phyloP scores from a whole-genome alignment of 2,888 invertebrate genomes.

The Penaeus monodon region DNA sequence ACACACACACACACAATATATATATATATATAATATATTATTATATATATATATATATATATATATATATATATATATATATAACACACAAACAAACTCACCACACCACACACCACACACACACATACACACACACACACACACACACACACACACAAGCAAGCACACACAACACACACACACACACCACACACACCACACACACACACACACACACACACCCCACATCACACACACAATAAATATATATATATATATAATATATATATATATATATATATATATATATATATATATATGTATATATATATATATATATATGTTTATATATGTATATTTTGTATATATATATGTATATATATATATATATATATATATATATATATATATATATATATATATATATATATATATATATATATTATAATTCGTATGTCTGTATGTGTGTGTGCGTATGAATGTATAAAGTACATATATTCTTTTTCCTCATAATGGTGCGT shows the following conservation, averaged over 20 bases:
- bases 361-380: not conserved
- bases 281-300: constrained; percentile 10
- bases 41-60: too few species aligned
- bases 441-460: too few species aligned
- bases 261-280: constrained; percentile 15
- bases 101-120: too few species aligned
- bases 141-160: too few species aligned
- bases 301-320: not conserved
- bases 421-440: too few species aligned
- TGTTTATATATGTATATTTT: constrained; percentile 3
- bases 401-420: not conserved
- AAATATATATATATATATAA: not conserved
- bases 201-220: not conserved
- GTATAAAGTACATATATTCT: too few species aligned
- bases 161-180: not conserved
- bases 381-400: not conserved
- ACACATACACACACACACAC: too few species aligned
- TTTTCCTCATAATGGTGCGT: too few species aligned
- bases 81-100: too few species aligned
- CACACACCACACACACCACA: not conserved
- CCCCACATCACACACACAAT: not conserved
- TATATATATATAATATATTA: too few species aligned
- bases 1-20: too few species aligned
- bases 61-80: too few species aligned
- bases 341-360: not conserved